Base-by-base conservation (phyloP, 2,888 invertebrate species). In the Tachina lurida region DNA sequence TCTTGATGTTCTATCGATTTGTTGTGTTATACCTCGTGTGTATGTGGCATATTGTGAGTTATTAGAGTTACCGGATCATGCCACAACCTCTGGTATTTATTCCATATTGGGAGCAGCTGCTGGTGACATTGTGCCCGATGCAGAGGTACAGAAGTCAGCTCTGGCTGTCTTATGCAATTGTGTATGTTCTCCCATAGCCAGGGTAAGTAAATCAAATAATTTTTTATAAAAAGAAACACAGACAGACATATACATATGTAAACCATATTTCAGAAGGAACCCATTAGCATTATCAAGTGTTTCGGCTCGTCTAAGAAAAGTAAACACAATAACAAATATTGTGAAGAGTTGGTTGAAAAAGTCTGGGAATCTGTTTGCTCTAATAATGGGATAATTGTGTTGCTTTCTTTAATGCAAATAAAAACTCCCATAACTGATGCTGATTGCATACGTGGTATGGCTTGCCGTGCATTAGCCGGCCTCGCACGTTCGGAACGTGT, bases 341-440 rank as follows among this genome's bases (percentile, higher is more conserved):
- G 96, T 68, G 98, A 98, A 90, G 98, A 98, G 87, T 94, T 98
- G 4, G 96, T 98, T 86, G 96, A 96, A 91, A 97, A 96, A 91
- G 96, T 99, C 65, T 99, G 99, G 99, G 97, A 98, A 92, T 97
- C 97, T 88, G 96, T 98, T 0, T 94, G 99, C 85, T 96, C 96
- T 0, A 98, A 98, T 92, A 99, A 99, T 92, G 99, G 99, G 2
- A 98, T 99, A 78, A 98, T 99, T 96, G 97, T 97, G 67, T 93
- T 99, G 58, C 93, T 98, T 15, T 96, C 97, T 75, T 94, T 98
- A 85, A 96, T 99, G 95, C 96, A 96, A 93, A 95, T 96, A 15
- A 98, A 98, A 93, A 96, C 97, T 0, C 99, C 99, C 0, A 97
- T 99, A 78, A 98, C 98, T 2, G 99, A 99, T 93, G 99, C 99